Percentiles rank a stretch among this genome's conserved stretches.
Evolutionary conservation across 2,113 vertebrate genomes (phyloP).

Genomic region (Microtus montanus): DNA sequence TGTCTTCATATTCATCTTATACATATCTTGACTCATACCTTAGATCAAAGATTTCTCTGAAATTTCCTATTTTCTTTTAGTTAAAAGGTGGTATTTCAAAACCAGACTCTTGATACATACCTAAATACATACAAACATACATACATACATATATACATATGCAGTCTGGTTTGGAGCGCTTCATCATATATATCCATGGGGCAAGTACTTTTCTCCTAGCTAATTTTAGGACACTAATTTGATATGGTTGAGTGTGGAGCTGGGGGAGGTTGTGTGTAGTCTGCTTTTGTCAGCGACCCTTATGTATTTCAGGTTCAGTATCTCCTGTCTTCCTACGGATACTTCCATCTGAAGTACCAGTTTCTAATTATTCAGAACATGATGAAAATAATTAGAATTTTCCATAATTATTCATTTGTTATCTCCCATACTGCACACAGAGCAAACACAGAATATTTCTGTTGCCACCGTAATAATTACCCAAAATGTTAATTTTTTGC

Average conservation of each 20-base stretch:
- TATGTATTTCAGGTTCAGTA: background rate
- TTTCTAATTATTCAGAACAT: constrained; percentile 17
- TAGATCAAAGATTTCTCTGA: constrained; percentile 30
- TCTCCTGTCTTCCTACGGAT: background rate
- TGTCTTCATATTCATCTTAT: background rate
- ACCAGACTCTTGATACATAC: background rate
- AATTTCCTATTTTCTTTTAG: background rate
- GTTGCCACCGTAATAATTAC: background rate
- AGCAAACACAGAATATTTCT: background rate
- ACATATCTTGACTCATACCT: background rate
- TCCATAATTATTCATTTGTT: constrained; percentile 6
- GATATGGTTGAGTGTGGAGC: background rate
- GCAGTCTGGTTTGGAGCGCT: background rate
- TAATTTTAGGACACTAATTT: background rate
- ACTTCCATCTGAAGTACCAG: background rate
- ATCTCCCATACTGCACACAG: background rate
- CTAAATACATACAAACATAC: background rate
- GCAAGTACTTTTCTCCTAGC: background rate
- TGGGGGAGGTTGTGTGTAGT: background rate
- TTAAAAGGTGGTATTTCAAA: constrained; percentile 4
- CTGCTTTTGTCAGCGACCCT: background rate
- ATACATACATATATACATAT: too few relatives aligned
- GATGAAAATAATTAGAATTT: constrained; percentile 15
- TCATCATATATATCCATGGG: background rate
- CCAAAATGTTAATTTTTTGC: background rate